Conservation (phyloP, 2,797 vertebrate genomes). For the Okamejei kenojei region DNA sequence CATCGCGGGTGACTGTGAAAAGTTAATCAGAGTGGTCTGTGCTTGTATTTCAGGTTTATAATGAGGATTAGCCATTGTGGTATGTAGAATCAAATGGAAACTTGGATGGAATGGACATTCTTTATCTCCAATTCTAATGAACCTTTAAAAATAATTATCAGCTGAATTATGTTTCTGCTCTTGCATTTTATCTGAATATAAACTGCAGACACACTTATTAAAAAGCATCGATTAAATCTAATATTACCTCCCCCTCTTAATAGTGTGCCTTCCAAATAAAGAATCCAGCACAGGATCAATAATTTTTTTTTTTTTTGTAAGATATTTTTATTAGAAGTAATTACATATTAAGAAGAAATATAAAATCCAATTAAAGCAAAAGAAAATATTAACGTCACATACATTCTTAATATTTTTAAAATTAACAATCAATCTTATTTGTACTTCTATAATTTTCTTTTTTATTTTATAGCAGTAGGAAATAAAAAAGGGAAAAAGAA, state of each 20-base stretch:
- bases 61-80: slow-evolving; percentile 63
- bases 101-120: slow-evolving; percentile 59
- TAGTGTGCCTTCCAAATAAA: slow-evolving; percentile 61
- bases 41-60: slow-evolving; percentile 67
- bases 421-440: too few species aligned
- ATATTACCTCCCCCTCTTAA: slow-evolving; percentile 68
- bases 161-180: neutral
- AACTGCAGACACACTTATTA: neutral
- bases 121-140: slow-evolving; percentile 69
- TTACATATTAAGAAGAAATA: too few species aligned
- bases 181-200: neutral
- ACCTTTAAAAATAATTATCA: slow-evolving; percentile 48
- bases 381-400: too few species aligned
- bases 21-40: slow-evolving; percentile 64
- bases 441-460: too few species aligned
- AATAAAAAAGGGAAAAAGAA: too few species aligned
- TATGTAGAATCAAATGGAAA: slow-evolving; percentile 66
- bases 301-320: too few species aligned
- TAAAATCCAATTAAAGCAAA: too few species aligned
- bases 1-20: slow-evolving; percentile 61
- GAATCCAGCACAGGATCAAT: slow-evolving; percentile 65
- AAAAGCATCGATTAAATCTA: neutral
- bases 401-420: too few species aligned
- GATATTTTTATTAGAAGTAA: too few species aligned
- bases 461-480: too few species aligned